A percentile compares a stretch with the other conserved stretches of the same genome.
Conservation (phyloP, 2,888 invertebrate species). For the Agrilus cyanescens region DNA sequence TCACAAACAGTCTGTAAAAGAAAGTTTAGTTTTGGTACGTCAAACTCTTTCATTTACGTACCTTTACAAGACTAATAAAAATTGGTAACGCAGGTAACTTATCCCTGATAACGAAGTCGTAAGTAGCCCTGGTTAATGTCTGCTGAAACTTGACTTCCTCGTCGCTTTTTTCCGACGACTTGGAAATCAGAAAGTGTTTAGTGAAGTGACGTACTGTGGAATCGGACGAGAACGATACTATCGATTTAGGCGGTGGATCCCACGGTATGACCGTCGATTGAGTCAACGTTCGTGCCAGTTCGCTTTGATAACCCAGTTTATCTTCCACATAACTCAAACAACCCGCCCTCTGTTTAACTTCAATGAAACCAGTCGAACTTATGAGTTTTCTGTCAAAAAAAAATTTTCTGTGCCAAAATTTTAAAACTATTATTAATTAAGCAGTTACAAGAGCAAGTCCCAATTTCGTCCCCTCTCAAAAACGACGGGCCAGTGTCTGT, state of each 20-base stretch:
- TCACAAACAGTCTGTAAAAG: conserved; percentile 24
- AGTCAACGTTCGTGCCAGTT: conserved; percentile 69
- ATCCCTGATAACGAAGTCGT: conserved; percentile 72
- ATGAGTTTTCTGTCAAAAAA: conserved; percentile 46
- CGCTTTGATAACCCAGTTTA: conserved; percentile 66
- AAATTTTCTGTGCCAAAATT: conserved; percentile 1
- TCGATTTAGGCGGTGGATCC: conserved; percentile 52
- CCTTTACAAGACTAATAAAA: conserved; percentile 58
- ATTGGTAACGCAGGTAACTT: conserved; percentile 63
- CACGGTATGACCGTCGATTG: conserved; percentile 58
- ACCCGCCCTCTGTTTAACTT: conserved; percentile 82
- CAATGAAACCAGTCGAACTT: conserved; percentile 56
- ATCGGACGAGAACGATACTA: conserved; percentile 66
- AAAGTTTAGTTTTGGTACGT: not conserved
- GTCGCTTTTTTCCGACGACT: conserved; percentile 26
- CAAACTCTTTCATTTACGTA: conserved; percentile 33
- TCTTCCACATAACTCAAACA: conserved; percentile 79
- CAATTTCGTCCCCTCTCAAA: conserved; percentile 77
- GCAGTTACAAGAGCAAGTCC: conserved; percentile 60
- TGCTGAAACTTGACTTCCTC: conserved; percentile 46
- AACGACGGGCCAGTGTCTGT: conserved; percentile 80
- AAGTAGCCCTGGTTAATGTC: conserved; percentile 54
- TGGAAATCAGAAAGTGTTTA: conserved; percentile 46
- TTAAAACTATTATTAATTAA: conserved; percentile 4
- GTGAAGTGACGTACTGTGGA: conserved; percentile 58